Base-by-base conservation (phyloP, 2,888 invertebrate genomes). In the Lymantria monacha region DNA sequence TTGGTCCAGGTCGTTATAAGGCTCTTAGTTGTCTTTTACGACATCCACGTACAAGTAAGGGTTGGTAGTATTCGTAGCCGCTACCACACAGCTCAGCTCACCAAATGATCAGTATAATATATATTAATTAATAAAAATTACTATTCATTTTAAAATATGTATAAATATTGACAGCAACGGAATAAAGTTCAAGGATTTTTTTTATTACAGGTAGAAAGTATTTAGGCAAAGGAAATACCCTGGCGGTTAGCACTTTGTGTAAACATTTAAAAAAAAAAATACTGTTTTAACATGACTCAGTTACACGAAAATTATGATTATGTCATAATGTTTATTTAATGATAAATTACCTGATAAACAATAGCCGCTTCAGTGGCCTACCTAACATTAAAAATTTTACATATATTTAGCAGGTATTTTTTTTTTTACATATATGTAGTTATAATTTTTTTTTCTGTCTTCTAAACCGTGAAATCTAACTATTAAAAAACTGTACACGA, bases 301-400 rank as follows among this genome's bases (percentile, higher is more conserved):
- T 51, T 42, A 57, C 42, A 51, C 49, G 46, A 55, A 68, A 66
- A 57, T 50, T 51, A 42, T 33, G 43, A 49, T 60, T 49, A 66
- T 65, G 61, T 65, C 60, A 63, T 56, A 57, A 53, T 67, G 68
- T 81, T 74, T 79, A 79, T 74, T 72, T 75, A 72, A 76, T 70
- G 77, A 80, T 79, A 76, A 75, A 73, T 72, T 70, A 69, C 69
- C 70, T 65, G 75, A 79, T 79, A 73, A 75, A 65, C 65, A 63
- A 67, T 63, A 61, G 55, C 42, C 50, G 48, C 53, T 50, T 49
- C 53, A 58, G 49, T 59, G 61, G 58, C 37, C 44, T 46, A 36
- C 43, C 41, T 47, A 45, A 42, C 43, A 49, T 53, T 51, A 37
- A 45, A 48, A 14, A 15, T 45, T 10, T 33, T 33, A 33, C 33